These are phyloP conservation scores for Plusia festucae DNA, from an alignment of 2,888 invertebrate species.

Conservation along the genomic window DNA sequence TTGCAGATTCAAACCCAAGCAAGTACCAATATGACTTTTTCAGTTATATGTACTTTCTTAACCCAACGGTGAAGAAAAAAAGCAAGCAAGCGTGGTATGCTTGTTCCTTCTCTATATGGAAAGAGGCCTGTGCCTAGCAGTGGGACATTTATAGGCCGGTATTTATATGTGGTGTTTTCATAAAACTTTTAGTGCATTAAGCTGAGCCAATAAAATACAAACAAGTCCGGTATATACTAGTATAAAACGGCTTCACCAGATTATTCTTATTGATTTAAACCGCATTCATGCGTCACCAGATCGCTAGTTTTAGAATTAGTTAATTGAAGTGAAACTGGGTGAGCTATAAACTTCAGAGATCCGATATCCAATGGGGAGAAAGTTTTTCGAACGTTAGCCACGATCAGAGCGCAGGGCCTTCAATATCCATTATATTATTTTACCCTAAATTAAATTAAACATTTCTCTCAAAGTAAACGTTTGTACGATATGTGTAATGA, in stretches of 20 bases:
- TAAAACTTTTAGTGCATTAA: too few relatives aligned
- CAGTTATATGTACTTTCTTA: too few relatives aligned
- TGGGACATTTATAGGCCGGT: too few relatives aligned
- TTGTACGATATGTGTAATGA: neutral
- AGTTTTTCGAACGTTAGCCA: neutral
- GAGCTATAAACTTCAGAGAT: conserved; percentile 3
- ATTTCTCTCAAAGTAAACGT: conserved; percentile 1
- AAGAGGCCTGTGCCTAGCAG: too few relatives aligned
- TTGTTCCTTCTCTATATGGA: too few relatives aligned
- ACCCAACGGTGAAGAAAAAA: too few relatives aligned
- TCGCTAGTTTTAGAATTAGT: neutral
- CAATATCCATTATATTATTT: conserved; percentile 3
- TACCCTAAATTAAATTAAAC: conserved; percentile 6
- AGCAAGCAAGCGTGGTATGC: too few relatives aligned
- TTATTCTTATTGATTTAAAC: too few relatives aligned
- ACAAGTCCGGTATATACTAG: neutral
- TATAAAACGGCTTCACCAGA: neutral
- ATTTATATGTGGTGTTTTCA: too few relatives aligned
- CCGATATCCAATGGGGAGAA: conserved; percentile 5
- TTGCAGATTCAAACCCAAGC: too few relatives aligned
- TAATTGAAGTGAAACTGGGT: conserved; percentile 6
- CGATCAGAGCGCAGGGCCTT: neutral
- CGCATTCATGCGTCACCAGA: too few relatives aligned
- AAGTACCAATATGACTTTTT: too few relatives aligned
- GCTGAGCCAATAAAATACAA: neutral